Base-by-base conservation (phyloP, 2,797 vertebrate genomes). In the Poeciliopsis gracilis region DNA sequence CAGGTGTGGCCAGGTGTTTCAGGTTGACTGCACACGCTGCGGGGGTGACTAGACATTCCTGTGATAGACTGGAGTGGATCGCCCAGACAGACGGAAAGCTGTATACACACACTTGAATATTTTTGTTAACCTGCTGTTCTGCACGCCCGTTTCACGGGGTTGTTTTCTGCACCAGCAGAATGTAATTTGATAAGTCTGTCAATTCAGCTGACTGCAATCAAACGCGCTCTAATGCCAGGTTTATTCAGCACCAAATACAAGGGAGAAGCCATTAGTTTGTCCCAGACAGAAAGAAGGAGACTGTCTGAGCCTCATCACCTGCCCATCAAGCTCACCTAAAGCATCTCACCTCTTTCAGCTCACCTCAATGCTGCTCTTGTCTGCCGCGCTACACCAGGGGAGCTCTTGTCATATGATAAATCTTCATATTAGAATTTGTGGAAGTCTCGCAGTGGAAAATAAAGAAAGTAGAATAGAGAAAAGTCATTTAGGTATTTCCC, bases 1-100 rank as follows among this genome's bases (percentile, higher is more conserved):
- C 90, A 93, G 91, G 93, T 94, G 90, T 92, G 90, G 83, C 88
- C 92, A 91, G 92, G 90, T 92, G 92, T 92, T 92, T 87, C 79
- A 81, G 82, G 84, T 80, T 73, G 90, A 90, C 88, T 80, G 70
- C 92, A 91, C 82, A 66, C 91, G 82, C 84, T 70, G 81, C 82
- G 33, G 72, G 81, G 72, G 81, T 72, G 78, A 85, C 72, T 87
- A 94, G 91, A 93, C 88, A 94, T 96, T 95, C 94, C 91, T 83
- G 70, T 38, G 87, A 92, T 89, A 83, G 92, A 88, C 81, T 87
- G 87, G 74, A 91, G 87, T 90, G 84, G 67, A 93, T 94, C 89
- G 61, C 75, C 85, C 83, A 93, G 92, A 88, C 88, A 74, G 79
- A 86, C 69, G 81, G 72, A 89, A 77, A 88, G 76, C 72, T 79